Evolutionary conservation across 2,888 invertebrate genomes (phyloP), one percentile per base, ranked within the genome.

Genomic region (Megalurothrips usitatus): DNA sequence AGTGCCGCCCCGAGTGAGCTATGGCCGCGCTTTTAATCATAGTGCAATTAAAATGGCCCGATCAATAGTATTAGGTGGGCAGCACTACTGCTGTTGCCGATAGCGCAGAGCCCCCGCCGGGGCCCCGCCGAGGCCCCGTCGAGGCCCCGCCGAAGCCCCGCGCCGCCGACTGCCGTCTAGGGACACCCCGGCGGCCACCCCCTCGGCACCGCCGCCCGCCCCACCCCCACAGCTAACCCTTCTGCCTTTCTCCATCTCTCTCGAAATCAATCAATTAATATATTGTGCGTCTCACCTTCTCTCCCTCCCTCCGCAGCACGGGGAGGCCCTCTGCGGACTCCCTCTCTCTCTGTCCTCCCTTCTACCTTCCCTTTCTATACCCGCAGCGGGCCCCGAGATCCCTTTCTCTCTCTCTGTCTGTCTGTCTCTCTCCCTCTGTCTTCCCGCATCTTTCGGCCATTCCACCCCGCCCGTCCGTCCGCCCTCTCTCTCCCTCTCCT

Each of bases 1-100:
- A 52, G 58, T 17, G 58, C 52, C 6, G 26, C 23, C 68, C 68
- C 10, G 19, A 19, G 26, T 68, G 68, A 68, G 68, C 68, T 68
- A 23, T 68, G 68, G 23, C 68, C 68, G 26, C 2, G 68, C 68
- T 26, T 26, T 75, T 75, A 75, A 23, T 75, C 68, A 75, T 75
- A 75, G 68, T 26, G 68, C 68, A 75, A 75, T 75, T 75, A 23
- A 75, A 75, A 75, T 75, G 68, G 26, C 12, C 68, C 68, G 68
- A 75, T 75, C 68, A 75, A 75, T 75, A 75, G 68, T 75, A 75
- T 75, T 75, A 75, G 68, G 68, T 75, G 58, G 19, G 58, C 58
- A 26, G 68, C 68, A 75, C 68, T 75, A 75, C 68, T 75, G 68
- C 58, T 17, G 58, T 19, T 68, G 58, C 58, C 58, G 58, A 58